Conservation (phyloP, 2,888 invertebrate genomes). For the Tipula confusa region DNA sequence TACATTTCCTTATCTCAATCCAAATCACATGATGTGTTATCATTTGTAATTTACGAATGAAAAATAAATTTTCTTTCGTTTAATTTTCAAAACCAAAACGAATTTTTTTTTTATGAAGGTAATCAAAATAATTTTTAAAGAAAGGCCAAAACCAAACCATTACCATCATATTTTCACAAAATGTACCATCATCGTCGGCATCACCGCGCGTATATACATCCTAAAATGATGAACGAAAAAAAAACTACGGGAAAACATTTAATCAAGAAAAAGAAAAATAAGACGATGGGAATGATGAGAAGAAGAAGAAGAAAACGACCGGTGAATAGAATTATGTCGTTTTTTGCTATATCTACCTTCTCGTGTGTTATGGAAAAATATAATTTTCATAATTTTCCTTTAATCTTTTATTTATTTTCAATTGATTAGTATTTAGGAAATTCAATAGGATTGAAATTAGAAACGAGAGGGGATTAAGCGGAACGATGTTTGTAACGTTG, state of each 20-base stretch:
- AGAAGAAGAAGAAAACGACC: not conserved
- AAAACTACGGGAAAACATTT: not conserved
- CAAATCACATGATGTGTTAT: slow-evolving; percentile 10
- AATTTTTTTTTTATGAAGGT: not conserved
- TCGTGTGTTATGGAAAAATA: not conserved
- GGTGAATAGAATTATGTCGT: not conserved
- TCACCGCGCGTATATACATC: not conserved
- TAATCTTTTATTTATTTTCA: not conserved
- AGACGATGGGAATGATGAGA: not conserved
- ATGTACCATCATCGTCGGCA: not conserved
- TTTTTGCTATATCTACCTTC: not conserved
- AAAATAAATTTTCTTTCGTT: not conserved
- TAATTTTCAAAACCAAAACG: not conserved
- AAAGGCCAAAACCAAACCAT: not conserved
- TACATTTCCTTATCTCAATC: not conserved
- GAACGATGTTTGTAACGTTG: not conserved
- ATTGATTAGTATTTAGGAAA: slow-evolving; percentile 9
- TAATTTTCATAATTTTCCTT: not conserved
- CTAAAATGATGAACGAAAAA: not conserved
- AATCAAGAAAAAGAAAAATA: not conserved
- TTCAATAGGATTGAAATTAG: not conserved
- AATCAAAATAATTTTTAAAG: slow-evolving; percentile 16
- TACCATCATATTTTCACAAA: not conserved
- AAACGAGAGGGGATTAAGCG: not conserved
- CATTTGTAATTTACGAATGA: not conserved